These are phyloP conservation scores for Lates calcarifer DNA, from an alignment of 2,113 vertebrate species.

Conservation along the genomic window DNA sequence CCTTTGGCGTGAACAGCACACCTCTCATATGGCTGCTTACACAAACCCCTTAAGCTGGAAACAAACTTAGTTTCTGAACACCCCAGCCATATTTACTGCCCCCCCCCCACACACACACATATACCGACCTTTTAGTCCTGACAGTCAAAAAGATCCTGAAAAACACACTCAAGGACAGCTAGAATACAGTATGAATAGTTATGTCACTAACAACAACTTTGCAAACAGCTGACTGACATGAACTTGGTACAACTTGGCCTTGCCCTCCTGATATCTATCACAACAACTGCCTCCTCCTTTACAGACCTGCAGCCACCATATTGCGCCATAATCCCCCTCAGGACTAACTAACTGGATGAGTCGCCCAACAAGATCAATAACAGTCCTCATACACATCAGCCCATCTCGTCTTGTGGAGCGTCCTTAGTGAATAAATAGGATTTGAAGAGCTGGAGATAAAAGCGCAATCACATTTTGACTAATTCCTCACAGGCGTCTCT, in stretches of 20 bases:
- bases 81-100: neutral
- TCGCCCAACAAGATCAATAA: conserved; percentile 64
- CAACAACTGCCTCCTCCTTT: neutral
- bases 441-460: conserved; percentile 56
- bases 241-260: too few relatives aligned
- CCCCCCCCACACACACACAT: too few relatives aligned
- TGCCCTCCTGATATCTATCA: neutral
- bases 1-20: conserved; percentile 22
- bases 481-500: conserved; percentile 53
- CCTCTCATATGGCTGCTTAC: conserved; percentile 28
- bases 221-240: too few relatives aligned
- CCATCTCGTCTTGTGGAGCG: conserved; percentile 43
- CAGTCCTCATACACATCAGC: conserved; percentile 49
- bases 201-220: too few relatives aligned
- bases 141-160: neutral
- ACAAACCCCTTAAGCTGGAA: neutral
- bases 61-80: conserved; percentile 12
- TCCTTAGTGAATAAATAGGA: conserved; percentile 49
- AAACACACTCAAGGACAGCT: too few relatives aligned
- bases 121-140: neutral
- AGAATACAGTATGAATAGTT: too few relatives aligned
- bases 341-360: conserved; percentile 58
- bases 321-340: conserved; percentile 3
- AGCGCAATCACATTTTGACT: conserved; percentile 51
- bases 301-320: conserved; percentile 9